Base-by-base conservation (phyloP, 1,140 invertebrate species). In the Panagrolaimus sp. region DNA sequence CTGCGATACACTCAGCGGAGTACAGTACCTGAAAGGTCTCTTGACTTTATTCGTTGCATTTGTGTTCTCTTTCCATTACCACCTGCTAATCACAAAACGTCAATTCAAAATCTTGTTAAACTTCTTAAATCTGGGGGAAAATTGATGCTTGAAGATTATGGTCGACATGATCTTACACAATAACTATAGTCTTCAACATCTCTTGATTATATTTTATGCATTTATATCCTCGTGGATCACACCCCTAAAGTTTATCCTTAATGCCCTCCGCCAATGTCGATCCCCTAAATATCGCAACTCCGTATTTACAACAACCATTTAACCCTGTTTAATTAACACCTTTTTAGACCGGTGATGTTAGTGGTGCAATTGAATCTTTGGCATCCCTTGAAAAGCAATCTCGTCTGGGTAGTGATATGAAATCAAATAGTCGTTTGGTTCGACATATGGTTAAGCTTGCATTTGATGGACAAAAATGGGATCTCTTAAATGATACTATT, bases 51-150 rank as follows among this genome's bases (percentile, higher is more conserved):
- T 13, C 89, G 92, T n/a, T 84, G 96, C 72, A 92, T 98, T 73
- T 99, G 98, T 87, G 92, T 98, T 2, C 85, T 99, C 0, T 97
- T 94, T 7, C 92, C 95, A 0, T 90, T 98, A 67, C 87, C 90
- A 82, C 95, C 96, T 1, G 83, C 88, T 31, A 93, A 92, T 90
- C 86, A 83, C 69, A 79, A 88, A 75, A 78, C 84, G 68, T 89
- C 92, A 11, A 81, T 92, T 4, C 84, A 87, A 44, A 88, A 92
- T 77, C 87, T 96, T 42, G 86, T 89, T 69, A 88, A 87, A 72
- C 92, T 91, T 79, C 85, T 99, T 11, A 93, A 92, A 84, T 92
- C 93, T 13, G 93, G 92, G 61, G 96, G 96, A 5, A 83, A 91
- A 61, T 84, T 98, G 14, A 85, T 98, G 20, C 93, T 98, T 78